Evolutionary conservation across 2,113 vertebrate genomes (phyloP).

Genomic region (Pristiophorus japonicus): DNA sequence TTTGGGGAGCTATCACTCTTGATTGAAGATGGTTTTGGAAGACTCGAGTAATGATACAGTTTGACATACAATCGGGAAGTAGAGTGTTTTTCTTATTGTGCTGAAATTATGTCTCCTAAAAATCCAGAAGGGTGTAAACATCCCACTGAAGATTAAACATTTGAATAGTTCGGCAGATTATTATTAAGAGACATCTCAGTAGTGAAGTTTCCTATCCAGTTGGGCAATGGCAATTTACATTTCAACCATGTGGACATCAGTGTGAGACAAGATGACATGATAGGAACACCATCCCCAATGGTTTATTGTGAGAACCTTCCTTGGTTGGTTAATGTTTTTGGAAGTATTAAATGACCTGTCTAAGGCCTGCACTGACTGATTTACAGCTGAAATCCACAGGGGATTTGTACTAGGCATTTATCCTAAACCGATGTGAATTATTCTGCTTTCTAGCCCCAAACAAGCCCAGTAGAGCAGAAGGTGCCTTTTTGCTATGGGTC

Average conservation of each 20-base stretch:
- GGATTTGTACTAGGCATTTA: neutral
- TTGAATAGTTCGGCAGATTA: neutral
- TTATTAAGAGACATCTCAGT: neutral
- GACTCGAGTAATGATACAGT: too few species aligned
- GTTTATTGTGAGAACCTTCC: neutral
- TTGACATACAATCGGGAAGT: too few species aligned
- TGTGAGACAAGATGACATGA: neutral
- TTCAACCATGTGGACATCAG: neutral
- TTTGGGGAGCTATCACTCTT: too few species aligned
- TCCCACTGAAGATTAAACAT: neutral
- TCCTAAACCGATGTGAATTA: neutral
- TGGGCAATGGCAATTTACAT: neutral
- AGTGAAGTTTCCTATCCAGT: neutral
- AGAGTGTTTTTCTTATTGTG: too few species aligned
- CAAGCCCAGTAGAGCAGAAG: neutral
- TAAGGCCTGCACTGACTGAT: neutral
- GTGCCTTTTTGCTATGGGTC: neutral
- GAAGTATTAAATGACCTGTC: neutral
- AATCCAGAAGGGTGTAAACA: neutral
- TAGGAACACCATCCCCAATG: neutral
- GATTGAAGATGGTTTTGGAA: too few species aligned
- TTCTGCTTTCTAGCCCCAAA: neutral
- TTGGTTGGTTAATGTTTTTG: neutral
- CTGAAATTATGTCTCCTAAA: neutral
- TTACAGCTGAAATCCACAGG: conserved; percentile 3